Evolutionary conservation across 2,113 vertebrate species (phyloP).

Genomic region (Rhinogobius similis): DNA sequence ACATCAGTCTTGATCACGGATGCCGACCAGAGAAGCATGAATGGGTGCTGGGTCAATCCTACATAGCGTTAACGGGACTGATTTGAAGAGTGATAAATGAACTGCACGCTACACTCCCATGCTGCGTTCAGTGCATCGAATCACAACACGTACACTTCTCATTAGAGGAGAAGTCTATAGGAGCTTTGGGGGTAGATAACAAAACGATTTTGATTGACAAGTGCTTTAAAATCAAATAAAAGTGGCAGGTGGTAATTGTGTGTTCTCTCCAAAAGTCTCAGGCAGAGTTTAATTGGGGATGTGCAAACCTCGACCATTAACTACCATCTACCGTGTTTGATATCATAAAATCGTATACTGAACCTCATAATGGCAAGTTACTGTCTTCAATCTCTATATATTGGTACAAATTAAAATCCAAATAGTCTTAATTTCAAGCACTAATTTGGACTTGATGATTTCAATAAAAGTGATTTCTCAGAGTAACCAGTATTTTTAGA

Average conservation of each 20-base stretch:
- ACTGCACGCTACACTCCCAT: constrained; percentile 36
- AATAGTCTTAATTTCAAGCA: no score
- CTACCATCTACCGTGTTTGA: no score
- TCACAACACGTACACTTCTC: constrained; percentile 25
- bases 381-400: background rate
- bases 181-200: constrained; percentile 10
- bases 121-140: constrained; percentile 42
- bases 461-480: no score
- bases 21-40: background rate
- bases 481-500: no score
- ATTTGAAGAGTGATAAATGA: constrained; percentile 57
- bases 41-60: constrained; percentile 5
- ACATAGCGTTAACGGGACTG: constrained; percentile 21
- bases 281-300: background rate
- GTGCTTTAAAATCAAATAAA: constrained; percentile 47
- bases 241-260: constrained; percentile 15
- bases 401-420: no score
- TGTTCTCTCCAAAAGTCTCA: background rate
- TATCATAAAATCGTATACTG: no score
- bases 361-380: no score
- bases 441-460: no score
- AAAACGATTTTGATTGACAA: constrained; percentile 27
- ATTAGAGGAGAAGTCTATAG: constrained; percentile 37
- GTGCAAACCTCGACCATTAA: no score
- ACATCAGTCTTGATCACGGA: constrained; percentile 30